These are phyloP conservation scores for Parnassius apollo DNA, from an alignment of 2,888 invertebrate species.

Conservation along the genomic window DNA sequence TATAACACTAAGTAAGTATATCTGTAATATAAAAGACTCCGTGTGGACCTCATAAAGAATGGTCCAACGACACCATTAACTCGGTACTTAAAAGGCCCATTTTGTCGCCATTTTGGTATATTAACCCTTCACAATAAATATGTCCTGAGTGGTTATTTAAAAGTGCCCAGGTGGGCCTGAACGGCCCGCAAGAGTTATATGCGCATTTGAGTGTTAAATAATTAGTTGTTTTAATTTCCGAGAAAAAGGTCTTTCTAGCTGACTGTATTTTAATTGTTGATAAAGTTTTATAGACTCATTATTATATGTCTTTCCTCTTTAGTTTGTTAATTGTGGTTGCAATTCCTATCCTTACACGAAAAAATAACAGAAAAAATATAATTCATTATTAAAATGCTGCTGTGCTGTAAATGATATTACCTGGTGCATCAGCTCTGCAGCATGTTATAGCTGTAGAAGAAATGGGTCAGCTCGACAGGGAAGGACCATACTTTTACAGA, in stretches of 20 bases:
- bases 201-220: slow-evolving; percentile 35
- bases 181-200: slow-evolving; percentile 32
- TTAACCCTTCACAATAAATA: slow-evolving; percentile 53
- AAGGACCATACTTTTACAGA: too few relatives aligned
- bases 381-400: too few relatives aligned
- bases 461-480: too few relatives aligned
- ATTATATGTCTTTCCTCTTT: too few relatives aligned
- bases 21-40: slow-evolving; percentile 10
- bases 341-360: too few relatives aligned
- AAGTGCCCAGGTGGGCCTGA: slow-evolving; percentile 43
- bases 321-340: too few relatives aligned
- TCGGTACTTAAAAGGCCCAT: slow-evolving; percentile 25
- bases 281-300: slow-evolving; percentile 2
- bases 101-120: slow-evolving; percentile 38
- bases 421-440: too few relatives aligned
- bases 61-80: slow-evolving; percentile 25
- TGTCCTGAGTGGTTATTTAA: slow-evolving; percentile 40
- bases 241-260: slow-evolving; percentile 3
- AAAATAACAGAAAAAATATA: too few relatives aligned
- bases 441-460: too few relatives aligned
- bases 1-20: too few relatives aligned
- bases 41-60: slow-evolving; percentile 17
- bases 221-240: slow-evolving; percentile 32
- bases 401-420: too few relatives aligned
- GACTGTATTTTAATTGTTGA: slow-evolving; percentile 1